phyloP scores from a whole-genome alignment of 2,888 invertebrate genomes.

The Dorcus hopei region DNA sequence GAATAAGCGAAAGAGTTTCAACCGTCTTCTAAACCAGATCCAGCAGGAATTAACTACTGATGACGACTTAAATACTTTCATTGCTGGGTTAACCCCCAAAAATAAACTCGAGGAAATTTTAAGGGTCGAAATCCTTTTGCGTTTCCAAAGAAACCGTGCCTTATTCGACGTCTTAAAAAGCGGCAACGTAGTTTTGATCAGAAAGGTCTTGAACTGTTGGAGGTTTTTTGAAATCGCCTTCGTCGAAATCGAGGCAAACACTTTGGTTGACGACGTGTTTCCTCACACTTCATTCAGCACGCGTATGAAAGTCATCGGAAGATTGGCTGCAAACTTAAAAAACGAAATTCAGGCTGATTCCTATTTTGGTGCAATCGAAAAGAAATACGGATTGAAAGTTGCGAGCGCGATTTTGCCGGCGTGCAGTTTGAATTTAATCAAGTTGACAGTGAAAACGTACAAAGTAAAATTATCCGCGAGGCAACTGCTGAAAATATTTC shows the following conservation, averaged over 20 bases:
- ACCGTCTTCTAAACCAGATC: conserved; percentile 6
- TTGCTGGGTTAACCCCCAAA: conserved; percentile 7
- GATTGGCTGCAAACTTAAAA: conserved; percentile 9
- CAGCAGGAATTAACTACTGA: neutral
- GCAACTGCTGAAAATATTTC: conserved; percentile 16
- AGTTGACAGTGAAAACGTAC: conserved; percentile 6
- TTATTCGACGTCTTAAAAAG: conserved; percentile 14
- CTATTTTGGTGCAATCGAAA: conserved; percentile 12
- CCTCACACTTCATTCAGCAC: conserved; percentile 17
- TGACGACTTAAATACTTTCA: conserved; percentile 7
- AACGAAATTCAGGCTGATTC: conserved; percentile 14
- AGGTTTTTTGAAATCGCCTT: conserved; percentile 11
- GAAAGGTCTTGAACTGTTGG: conserved; percentile 16
- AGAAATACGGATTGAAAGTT: conserved; percentile 18
- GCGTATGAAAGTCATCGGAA: conserved; percentile 14
- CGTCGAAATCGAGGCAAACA: neutral
- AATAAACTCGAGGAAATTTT: conserved; percentile 18
- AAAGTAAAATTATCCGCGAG: conserved; percentile 8
- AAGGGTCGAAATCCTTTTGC: conserved; percentile 14
- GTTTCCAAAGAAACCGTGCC: conserved; percentile 10
- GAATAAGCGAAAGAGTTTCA: conserved; percentile 14
- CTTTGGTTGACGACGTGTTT: conserved; percentile 14
- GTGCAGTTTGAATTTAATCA: conserved; percentile 16
- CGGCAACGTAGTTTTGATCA: conserved; percentile 11
- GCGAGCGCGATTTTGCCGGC: conserved; percentile 14